Base-by-base conservation (phyloP, 1,140 invertebrate genomes). In the Leptinotarsa texana region DNA sequence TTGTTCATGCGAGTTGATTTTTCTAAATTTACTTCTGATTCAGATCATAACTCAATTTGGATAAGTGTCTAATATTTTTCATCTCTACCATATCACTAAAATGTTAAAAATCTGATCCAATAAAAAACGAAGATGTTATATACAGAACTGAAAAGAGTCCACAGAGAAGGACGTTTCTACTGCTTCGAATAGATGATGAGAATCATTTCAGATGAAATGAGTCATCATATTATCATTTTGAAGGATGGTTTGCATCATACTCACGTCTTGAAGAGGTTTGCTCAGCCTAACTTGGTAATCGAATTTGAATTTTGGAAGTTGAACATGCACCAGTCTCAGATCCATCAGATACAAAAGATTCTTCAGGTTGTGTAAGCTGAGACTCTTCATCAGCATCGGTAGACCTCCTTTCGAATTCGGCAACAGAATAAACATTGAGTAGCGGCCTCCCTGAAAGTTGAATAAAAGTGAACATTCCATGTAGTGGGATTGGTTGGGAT, bases 271-370 rank as follows among this genome's bases (percentile, higher is more conserved):
- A 5, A 96, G 85, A 33, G 90, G 84, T 1, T 88, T 83, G 51
- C 91, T 89, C 27, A 95, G 84, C 42, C 90, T 86, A 13, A 89
- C 87, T 33, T 89, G 88, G 69, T 89, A 91, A 67, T 93, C 90
- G 75, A 95, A 92, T 77, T 91, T 89, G 82, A 96, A 95, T 82
- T 92, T 93, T 0, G 95, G 95, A 4, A 96, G 81, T 13, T 84
- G 87, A 1, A 95, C 87, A 18, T 91, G 87, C 0, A 94, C 89
- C 2, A 87, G 82, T 1, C 85, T 80, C 68, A 89, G 86, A 61
- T 89, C 86, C 86, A 93, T 89, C 2, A 88, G 81, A 80, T 87
- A 87, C 49, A 92, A 81, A 47, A 89, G 86, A n/a, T 83, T 80
- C 42, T 88, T 87, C 0, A 93, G 76, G 6, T 84, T 80, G 47